A percentile compares a stretch with the other conserved stretches of the same genome.
These are phyloP conservation scores for Sarcophaga bullata DNA, from an alignment of 1,140 invertebrate genomes.

Conservation along the genomic window DNA sequence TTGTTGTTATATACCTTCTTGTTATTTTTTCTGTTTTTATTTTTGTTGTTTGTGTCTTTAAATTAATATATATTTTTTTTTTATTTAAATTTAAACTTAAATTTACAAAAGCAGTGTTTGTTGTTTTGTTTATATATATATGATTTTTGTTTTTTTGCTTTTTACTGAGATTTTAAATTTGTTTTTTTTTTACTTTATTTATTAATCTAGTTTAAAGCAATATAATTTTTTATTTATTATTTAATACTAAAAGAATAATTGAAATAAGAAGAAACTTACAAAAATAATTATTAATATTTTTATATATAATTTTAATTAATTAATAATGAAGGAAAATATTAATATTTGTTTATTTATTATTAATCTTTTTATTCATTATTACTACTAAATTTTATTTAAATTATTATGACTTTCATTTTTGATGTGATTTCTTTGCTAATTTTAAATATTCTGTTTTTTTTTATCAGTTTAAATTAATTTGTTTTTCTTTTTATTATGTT, in stretches of 20 bases:
- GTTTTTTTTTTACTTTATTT: slow-evolving; percentile 33
- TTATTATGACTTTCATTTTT: slow-evolving; percentile 17
- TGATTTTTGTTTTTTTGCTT: slow-evolving; percentile 37
- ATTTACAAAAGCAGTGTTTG: slow-evolving; percentile 45
- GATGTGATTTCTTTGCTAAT: background rate
- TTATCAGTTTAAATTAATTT: slow-evolving; percentile 18
- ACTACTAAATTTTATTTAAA: slow-evolving; percentile 20
- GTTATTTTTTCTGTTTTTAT: background rate
- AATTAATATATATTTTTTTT: slow-evolving; percentile 5
- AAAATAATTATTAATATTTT: background rate
- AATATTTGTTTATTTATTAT: background rate
- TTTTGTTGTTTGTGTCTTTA: too few species aligned
- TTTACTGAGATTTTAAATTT: slow-evolving; percentile 32
- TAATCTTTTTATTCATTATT: background rate
- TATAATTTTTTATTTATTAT: slow-evolving; percentile 26
- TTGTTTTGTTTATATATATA: slow-evolving; percentile 38
- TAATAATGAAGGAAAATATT: slow-evolving; percentile 25
- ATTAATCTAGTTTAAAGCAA: slow-evolving; percentile 41
- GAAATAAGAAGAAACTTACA: background rate
- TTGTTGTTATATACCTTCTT: slow-evolving; percentile 28
- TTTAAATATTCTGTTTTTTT: slow-evolving; percentile 3
- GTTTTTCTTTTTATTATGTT: background rate
- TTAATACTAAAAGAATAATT: slow-evolving; percentile 32
- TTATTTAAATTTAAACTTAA: slow-evolving; percentile 40
- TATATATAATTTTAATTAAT: background rate